Evolutionary conservation across 2,797 vertebrate species (phyloP), one percentile per base, ranked within the genome.

Genomic region (Sciaenops ocellatus): DNA sequence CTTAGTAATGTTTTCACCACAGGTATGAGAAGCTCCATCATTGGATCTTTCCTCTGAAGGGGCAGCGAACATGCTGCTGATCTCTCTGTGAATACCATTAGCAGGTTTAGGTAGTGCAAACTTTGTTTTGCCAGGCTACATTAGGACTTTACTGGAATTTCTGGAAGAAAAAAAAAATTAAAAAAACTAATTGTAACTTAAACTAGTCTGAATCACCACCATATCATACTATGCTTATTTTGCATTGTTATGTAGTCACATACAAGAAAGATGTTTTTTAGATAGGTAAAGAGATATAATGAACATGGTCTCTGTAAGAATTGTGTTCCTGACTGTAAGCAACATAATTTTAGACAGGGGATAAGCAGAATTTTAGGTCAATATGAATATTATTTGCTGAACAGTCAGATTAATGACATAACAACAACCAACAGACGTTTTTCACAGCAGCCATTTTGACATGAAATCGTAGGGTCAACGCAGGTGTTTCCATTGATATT

Each of bases 41-140:
- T 5, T 34, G 28, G 83, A 71, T 44, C 42, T 69, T 60, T 85
- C 52, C 24, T 80, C 54, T 66, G 80, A 63, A 11, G 18, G 0
- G 30, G 54, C 80, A 73, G 83, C 5, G 1, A 28, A 84, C 91
- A 94, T 93, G 65, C 78, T 87, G 80, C 74, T 47, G 44, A 68
- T 69, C 28, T 78, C 26, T 76, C n/a, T n/a, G 0, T 61, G 2
- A 69, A 75, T 2, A 83, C 12, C 85, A 85, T 82, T 47, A 80
- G 83, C 69, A 17, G 73, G 18, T 64, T 48, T 28, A 41, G 0
- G 12, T 6, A 13, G 8, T 48, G 59, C 16, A 38, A 28, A 13
- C 11, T 4, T 18, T 28, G 13, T 30, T 11, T 38, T 62, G 16
- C 1, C 15, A 42, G 15, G 68, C 54, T 63, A 34, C 15, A 62